phyloP scores from a whole-genome alignment of 1,140 invertebrate species.

The Drosophila pseudoananassae region DNA sequence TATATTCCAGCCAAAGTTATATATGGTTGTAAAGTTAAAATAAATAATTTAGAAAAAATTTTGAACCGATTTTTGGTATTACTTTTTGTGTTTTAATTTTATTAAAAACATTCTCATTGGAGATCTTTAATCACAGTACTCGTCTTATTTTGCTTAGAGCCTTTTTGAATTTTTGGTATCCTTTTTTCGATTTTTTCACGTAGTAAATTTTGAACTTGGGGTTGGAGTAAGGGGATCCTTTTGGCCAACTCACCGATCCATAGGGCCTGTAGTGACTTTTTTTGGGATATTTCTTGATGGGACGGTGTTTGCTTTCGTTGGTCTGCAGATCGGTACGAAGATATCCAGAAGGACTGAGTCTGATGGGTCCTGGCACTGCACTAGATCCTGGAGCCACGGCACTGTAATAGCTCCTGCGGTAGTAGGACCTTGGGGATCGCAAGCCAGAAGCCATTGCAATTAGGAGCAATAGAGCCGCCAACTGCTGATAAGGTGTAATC shows the following conservation, averaged over 20 bases:
- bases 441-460: conserved; percentile 27
- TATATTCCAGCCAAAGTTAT: too few species aligned
- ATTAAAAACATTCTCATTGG: neutral
- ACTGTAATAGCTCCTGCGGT: conserved; percentile 62
- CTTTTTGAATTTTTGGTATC: neutral
- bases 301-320: conserved; percentile 74
- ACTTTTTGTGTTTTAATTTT: neutral
- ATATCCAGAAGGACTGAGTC: conserved; percentile 44
- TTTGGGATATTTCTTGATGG: conserved; percentile 70
- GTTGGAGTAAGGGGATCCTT: neutral
- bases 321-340: conserved; percentile 61
- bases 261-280: conserved; percentile 67
- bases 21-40: neutral
- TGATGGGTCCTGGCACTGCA: conserved; percentile 53
- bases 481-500: conserved; percentile 31
- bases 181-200: neutral
- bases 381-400: conserved; percentile 21
- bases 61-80: neutral
- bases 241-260: conserved; percentile 58
- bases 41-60: neutral
- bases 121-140: neutral
- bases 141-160: neutral
- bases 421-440: conserved; percentile 56
- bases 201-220: neutral
- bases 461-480: conserved; percentile 51